phyloP scores from a whole-genome alignment of 35 echinoderm and acorn worm species.

The Hemicentrotus pulcherrimus region DNA sequence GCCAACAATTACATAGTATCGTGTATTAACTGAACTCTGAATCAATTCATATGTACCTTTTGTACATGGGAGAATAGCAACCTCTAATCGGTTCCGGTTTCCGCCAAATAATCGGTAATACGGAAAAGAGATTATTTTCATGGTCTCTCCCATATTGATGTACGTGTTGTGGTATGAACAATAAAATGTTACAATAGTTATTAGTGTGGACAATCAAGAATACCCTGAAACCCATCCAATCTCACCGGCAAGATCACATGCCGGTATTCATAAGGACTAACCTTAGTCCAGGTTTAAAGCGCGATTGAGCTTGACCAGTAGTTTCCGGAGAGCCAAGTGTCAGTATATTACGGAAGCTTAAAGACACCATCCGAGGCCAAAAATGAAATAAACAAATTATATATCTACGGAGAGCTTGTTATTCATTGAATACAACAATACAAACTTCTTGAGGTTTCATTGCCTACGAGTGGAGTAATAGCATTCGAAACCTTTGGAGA shows the following conservation, averaged over 20 bases:
- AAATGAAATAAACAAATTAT: too few relatives aligned
- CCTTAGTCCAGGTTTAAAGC: neutral
- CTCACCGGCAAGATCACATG: neutral
- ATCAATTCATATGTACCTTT: neutral
- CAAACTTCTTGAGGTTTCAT: too few relatives aligned
- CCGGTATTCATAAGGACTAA: neutral
- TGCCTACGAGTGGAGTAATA: too few relatives aligned
- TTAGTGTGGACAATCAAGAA: neutral
- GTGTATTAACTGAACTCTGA: neutral
- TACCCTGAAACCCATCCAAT: neutral
- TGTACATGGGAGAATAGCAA: neutral
- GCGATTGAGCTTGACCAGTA: too few relatives aligned
- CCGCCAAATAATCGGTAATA: neutral
- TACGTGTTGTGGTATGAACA: neutral
- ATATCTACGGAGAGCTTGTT: too few relatives aligned
- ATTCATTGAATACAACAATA: too few relatives aligned
- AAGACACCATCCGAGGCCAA: too few relatives aligned
- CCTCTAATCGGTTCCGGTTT: neutral
- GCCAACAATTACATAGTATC: neutral
- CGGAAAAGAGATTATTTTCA: neutral
- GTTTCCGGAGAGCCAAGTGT: too few relatives aligned
- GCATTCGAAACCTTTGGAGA: too few relatives aligned
- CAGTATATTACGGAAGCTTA: too few relatives aligned
- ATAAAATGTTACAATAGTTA: neutral
- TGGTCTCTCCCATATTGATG: neutral